phyloP scores from a whole-genome alignment of 2,113 vertebrate genomes.

The Bettongia penicillata region DNA sequence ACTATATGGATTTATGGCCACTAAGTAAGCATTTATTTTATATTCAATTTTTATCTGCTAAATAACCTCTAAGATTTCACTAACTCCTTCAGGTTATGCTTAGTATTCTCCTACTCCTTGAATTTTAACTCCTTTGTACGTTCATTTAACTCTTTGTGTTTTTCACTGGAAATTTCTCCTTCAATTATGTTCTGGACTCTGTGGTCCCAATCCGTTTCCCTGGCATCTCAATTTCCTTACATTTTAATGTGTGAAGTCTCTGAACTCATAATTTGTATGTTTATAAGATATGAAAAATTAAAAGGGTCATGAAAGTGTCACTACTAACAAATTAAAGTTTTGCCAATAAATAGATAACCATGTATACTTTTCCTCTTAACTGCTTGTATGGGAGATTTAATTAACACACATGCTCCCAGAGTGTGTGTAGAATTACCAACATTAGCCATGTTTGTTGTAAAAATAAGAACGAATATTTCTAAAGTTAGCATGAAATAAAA shows the following conservation, averaged over 20 bases:
- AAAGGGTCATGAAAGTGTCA: not conserved
- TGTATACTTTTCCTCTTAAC: slow-evolving; percentile 16
- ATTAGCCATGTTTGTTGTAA: slow-evolving; percentile 16
- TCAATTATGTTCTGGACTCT: slow-evolving; percentile 6
- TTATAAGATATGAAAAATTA: not conserved
- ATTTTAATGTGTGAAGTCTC: slow-evolving; percentile 7
- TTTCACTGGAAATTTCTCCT: not conserved
- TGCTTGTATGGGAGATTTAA: slow-evolving; percentile 28
- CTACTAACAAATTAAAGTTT: slow-evolving; percentile 13
- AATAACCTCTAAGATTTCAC: not conserved
- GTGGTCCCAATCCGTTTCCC: not conserved
- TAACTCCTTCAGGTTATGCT: not conserved
- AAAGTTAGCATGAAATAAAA: not conserved
- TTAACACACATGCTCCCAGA: slow-evolving; percentile 21
- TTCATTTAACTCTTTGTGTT: not conserved
- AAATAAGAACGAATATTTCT: slow-evolving; percentile 24
- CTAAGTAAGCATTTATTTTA: not conserved
- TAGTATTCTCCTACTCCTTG: not conserved
- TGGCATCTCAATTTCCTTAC: not conserved
- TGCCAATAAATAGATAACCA: not conserved
- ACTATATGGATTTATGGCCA: not conserved
- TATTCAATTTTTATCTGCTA: not conserved
- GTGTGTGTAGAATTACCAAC: not conserved
- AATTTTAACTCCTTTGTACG: slow-evolving; percentile 18
- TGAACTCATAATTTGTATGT: not conserved